Conservation (phyloP, 2,113 vertebrate species). For the Ramphastos sulfuratus region DNA sequence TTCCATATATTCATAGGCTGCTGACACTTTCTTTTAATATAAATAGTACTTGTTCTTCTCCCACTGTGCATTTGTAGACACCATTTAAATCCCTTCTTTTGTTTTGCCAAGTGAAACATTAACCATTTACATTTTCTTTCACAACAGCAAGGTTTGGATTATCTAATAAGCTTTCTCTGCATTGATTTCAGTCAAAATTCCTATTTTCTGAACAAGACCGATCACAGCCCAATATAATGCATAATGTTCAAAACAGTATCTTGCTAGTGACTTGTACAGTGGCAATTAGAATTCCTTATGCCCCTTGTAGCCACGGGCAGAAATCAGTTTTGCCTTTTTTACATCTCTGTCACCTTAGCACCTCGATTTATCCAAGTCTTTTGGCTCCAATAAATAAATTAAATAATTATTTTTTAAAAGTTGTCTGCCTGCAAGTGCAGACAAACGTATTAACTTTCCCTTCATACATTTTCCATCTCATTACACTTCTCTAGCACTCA, state of each 20-base stretch:
- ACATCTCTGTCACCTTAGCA: background rate
- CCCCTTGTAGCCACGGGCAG: background rate
- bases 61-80: background rate
- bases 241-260: background rate
- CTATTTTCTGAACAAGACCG: background rate
- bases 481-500: background rate
- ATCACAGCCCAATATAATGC: background rate
- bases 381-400: background rate
- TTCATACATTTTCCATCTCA: background rate
- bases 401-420: background rate
- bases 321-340: background rate
- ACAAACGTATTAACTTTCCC: background rate
- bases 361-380: background rate
- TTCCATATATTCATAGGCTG: background rate
- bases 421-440: background rate
- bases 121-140: background rate
- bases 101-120: background rate
- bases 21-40: background rate
- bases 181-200: conserved; percentile 2
- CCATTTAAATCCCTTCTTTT: background rate
- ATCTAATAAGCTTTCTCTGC: background rate
- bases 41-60: background rate
- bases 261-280: background rate
- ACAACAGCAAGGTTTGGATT: background rate
- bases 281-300: background rate